A percentile compares a stretch with the other conserved stretches of the same genome.
Evolutionary conservation across 2,113 vertebrate genomes (phyloP).

Genomic region (Neolamprologus sp.): DNA sequence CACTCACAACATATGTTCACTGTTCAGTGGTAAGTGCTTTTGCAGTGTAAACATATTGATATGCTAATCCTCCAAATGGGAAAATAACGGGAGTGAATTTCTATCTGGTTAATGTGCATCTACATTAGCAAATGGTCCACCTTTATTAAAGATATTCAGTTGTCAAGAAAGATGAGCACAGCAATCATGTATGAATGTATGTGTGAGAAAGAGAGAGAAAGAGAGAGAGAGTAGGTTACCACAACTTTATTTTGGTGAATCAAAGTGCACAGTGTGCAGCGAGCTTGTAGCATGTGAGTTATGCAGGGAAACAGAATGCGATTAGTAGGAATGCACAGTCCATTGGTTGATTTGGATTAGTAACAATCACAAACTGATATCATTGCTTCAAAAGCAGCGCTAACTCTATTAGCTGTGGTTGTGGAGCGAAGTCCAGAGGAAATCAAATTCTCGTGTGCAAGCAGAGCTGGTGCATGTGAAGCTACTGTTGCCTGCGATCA

Average conservation of each 20-base stretch:
- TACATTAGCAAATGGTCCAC: not conserved
- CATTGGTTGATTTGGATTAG: not conserved
- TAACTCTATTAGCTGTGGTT: not conserved
- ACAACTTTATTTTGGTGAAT: not conserved
- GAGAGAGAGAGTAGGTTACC: not conserved
- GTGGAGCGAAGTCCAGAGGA: not conserved
- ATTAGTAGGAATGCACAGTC: not conserved
- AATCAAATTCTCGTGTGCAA: not conserved
- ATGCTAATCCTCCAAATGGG: conserved; percentile 3
- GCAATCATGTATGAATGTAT: not conserved
- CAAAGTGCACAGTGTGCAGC: not conserved
- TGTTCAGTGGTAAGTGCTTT: not conserved
- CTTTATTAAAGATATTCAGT: not conserved
- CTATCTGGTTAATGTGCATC: not conserved
- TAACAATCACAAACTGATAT: not conserved
- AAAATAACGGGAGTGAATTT: not conserved
- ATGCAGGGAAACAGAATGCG: not conserved
- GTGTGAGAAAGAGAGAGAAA: not conserved
- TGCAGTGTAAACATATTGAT: not conserved
- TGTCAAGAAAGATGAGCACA: not conserved
- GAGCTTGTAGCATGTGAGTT: not conserved
- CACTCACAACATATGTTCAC: not conserved
- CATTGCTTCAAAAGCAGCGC: not conserved
- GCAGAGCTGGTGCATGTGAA: not conserved
- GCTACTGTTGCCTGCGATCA: not conserved